phyloP scores from a whole-genome alignment of 1,140 invertebrate genomes.

The Pristionchus pacificus region DNA sequence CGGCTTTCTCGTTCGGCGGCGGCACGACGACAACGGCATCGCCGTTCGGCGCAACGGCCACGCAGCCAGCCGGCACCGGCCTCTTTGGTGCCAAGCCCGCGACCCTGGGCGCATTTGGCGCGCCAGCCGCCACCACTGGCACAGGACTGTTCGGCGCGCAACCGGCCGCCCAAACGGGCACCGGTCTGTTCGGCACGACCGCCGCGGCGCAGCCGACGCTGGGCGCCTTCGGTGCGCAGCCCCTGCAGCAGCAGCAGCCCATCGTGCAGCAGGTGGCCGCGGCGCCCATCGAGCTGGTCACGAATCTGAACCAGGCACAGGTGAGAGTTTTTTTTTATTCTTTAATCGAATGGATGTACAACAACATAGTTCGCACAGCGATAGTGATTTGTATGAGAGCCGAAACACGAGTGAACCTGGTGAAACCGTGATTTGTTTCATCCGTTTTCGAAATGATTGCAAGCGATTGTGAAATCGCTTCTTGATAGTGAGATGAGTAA shows the following conservation, averaged over 20 bases:
- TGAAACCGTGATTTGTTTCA: too few species aligned
- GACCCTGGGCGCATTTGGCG: slow-evolving; percentile 31
- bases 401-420: too few species aligned
- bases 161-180: neutral
- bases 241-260: slow-evolving; percentile 9
- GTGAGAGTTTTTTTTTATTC: slow-evolving; percentile 21
- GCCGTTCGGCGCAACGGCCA: slow-evolving; percentile 11
- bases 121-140: slow-evolving; percentile 7
- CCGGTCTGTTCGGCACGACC: slow-evolving; percentile 24
- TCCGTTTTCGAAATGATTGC: too few species aligned
- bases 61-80: neutral
- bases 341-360: slow-evolving; percentile 25
- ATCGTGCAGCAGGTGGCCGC: slow-evolving; percentile 1
- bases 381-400: too few species aligned
- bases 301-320: slow-evolving; percentile 15
- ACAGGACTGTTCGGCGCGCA: neutral
- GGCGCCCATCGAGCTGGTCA: slow-evolving; percentile 13
- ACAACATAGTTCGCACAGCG: too few species aligned
- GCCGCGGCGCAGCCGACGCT: slow-evolving; percentile 17
- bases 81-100: slow-evolving; percentile 29
- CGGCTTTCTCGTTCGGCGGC: neutral
- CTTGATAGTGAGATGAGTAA: too few species aligned
- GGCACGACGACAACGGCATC: slow-evolving; percentile 10
- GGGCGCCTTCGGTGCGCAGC: slow-evolving; percentile 31
- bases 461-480: too few species aligned